Base-by-base conservation (phyloP, 2,113 vertebrate species). In the Cheilinus undulatus region DNA sequence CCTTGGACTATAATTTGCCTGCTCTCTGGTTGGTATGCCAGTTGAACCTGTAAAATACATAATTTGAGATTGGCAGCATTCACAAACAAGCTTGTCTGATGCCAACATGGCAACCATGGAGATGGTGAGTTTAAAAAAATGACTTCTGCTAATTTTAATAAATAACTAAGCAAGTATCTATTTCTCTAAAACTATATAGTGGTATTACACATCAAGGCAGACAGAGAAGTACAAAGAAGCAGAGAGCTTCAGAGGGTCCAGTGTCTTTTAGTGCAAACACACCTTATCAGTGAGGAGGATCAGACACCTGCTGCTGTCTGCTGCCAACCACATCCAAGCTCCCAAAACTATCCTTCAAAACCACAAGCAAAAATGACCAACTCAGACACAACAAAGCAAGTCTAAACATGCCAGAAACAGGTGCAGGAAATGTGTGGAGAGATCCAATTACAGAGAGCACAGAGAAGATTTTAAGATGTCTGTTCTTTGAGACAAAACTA, bases 261-360 rank as follows among this genome's bases (percentile, higher is more conserved):
- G 54, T 28, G 69, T 80, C 71, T 80, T 80, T 74, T 42, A 61
- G 61, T 66, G 73, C 57, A 77, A 85, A 84, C 78, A 74, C 51
- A 65, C 57, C 66, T 76, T 80, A 89, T 89, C 85, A 60, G 53
- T 8, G 66, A 61, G 57, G 69, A 82, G 58, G 80, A 88, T 88
- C 89, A 85, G 72, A 89, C 86, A 89, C 81, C 84, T 91, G 89
- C 83, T 87, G 80, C 77, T 54, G 67, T 63, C 65, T 80, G 36
- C 11, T 30, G 65, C 30, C 42, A 70, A 70, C 82, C 76, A 69
- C 68, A 69, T 17, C 53, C 73, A 54, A 45, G 63, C 78, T 53
- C 69, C 56, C 52, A 58, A 82, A 86, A 80, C 76, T 76, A 57
- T 72, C 73, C 79, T 58, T 78, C 75, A 88, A 62, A 78, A 73